A percentile compares a stretch with the other conserved stretches of the same genome.
Conservation (phyloP, 1,140 invertebrate genomes). For the Acromyrmex echinatior region DNA sequence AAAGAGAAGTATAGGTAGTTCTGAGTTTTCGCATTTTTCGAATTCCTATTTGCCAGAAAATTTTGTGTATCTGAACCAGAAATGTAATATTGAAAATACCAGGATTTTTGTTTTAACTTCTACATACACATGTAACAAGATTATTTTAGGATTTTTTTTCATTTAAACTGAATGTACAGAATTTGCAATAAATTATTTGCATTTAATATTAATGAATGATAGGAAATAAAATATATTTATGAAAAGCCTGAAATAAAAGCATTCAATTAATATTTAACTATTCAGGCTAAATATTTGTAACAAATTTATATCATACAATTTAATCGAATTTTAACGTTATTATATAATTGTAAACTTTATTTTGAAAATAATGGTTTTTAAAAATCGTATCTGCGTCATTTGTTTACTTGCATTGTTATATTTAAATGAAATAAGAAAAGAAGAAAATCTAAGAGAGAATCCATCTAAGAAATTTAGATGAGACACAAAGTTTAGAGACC, state of each 20-base stretch:
- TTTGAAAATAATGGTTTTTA: background rate
- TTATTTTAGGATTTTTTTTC: background rate
- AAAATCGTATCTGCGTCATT: background rate
- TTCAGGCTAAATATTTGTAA: background rate
- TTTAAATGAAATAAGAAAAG: background rate
- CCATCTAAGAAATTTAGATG: background rate
- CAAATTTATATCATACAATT: background rate
- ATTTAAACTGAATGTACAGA: background rate
- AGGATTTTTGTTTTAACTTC: background rate
- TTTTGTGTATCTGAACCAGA: no score
- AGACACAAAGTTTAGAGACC: background rate
- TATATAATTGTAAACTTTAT: background rate
- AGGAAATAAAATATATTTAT: slow-evolving; percentile 23
- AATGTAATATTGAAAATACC: background rate
- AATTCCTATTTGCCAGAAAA: no score
- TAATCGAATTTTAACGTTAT: background rate
- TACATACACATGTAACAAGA: background rate
- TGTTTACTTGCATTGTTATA: background rate
- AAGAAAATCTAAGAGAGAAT: background rate
- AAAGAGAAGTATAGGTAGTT: no score
- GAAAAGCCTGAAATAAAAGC: background rate
- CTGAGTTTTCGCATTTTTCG: no score
- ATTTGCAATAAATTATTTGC: slow-evolving; percentile 6
- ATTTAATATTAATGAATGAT: background rate
- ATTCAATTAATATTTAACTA: background rate